Evolutionary conservation across 1,140 invertebrate species (phyloP).

Genomic region (Chionoecetes opilio): DNA sequence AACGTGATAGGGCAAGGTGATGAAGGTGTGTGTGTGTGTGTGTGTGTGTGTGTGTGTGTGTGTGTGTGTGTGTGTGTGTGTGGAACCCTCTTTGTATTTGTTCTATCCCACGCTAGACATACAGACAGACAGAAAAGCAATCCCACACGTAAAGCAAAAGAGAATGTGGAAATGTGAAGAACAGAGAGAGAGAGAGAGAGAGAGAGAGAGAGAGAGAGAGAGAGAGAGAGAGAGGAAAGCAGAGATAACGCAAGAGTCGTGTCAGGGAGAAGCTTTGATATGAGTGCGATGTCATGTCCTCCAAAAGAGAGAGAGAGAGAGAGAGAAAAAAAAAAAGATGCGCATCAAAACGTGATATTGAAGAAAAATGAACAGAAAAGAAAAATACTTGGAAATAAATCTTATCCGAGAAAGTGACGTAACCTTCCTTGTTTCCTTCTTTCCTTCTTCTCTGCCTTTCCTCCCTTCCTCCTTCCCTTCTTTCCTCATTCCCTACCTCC

Average conservation of each 20-base stretch:
- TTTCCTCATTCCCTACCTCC: background rate
- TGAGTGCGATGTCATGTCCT: too few relatives aligned
- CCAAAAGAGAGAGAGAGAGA: background rate
- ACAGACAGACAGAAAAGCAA: too few relatives aligned
- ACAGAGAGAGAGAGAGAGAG: background rate
- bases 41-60: too few relatives aligned
- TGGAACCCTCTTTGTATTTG: too few relatives aligned
- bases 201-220: constrained; percentile 8
- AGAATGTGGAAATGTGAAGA: too few relatives aligned
- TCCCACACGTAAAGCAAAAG: too few relatives aligned
- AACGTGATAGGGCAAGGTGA: too few relatives aligned
- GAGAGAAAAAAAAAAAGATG: background rate
- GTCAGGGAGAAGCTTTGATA: background rate
- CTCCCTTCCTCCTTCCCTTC: background rate
- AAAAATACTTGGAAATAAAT: background rate
- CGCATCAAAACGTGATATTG: background rate
- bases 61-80: too few relatives aligned
- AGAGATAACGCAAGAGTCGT: background rate
- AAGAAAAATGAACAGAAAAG: background rate
- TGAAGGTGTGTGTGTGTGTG: too few relatives aligned
- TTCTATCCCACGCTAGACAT: too few relatives aligned
- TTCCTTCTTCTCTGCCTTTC: too few relatives aligned
- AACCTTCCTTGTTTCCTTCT: background rate
- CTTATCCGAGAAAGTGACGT: background rate
- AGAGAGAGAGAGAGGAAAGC: background rate